Conservation (phyloP, 2,113 vertebrate species). For the Condylura cristata region DNA sequence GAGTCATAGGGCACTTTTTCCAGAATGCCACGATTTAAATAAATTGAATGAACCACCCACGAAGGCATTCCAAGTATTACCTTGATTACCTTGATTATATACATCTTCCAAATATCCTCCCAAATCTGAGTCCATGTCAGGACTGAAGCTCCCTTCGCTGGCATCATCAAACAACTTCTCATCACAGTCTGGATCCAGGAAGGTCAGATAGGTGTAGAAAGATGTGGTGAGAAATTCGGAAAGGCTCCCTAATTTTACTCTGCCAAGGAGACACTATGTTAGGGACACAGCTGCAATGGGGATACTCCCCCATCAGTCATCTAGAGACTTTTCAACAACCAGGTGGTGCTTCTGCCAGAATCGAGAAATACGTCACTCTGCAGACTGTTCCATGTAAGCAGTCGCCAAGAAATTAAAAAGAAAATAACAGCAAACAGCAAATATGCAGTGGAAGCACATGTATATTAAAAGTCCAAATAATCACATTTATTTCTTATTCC, state of each 20-base stretch:
- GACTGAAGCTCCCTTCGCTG: conserved; percentile 84
- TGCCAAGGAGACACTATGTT: conserved; percentile 72
- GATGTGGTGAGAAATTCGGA: conserved; percentile 96
- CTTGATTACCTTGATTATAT: conserved; percentile 85
- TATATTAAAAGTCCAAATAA: conserved; percentile 56
- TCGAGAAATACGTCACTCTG: conserved; percentile 16
- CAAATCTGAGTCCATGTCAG: conserved; percentile 88
- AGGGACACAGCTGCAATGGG: background rate
- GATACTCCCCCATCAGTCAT: conserved; percentile 39
- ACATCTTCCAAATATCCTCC: conserved; percentile 81
- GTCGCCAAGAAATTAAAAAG: conserved; percentile 33
- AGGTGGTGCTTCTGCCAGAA: conserved; percentile 16
- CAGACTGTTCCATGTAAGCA: background rate
- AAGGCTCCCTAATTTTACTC: conserved; percentile 94
- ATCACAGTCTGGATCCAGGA: conserved; percentile 93
- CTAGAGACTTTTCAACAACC: background rate
- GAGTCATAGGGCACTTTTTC: conserved; percentile 8
- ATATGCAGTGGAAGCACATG: conserved; percentile 13
- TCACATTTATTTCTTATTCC: conserved; percentile 1
- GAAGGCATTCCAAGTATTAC: conserved; percentile 74
- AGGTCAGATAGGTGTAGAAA: conserved; percentile 95
- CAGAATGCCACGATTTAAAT: conserved; percentile 37
- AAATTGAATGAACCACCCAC: background rate
- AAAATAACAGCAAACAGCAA: conserved; percentile 50
- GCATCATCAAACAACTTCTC: conserved; percentile 89